These are phyloP conservation scores for Hydrozoanthus gracilis DNA, from an alignment of 92 coral and sea anemone genomes.

Conservation along the genomic window DNA sequence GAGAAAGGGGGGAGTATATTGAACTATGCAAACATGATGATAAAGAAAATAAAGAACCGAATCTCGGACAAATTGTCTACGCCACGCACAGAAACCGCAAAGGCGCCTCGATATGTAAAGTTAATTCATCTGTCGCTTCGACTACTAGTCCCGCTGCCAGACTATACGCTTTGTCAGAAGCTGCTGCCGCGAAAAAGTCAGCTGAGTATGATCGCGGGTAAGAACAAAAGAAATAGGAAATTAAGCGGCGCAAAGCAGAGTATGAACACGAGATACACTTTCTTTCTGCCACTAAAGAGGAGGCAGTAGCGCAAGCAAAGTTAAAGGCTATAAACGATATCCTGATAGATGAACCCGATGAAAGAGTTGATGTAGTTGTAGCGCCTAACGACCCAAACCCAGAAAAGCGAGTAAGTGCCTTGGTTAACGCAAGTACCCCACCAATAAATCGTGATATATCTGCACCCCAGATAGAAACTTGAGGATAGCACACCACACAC, in stretches of 20 bases:
- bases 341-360: no score
- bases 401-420: no score
- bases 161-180: slow-evolving; percentile 46
- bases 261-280: slow-evolving; percentile 32
- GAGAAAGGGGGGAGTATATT: not conserved
- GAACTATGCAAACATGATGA: slow-evolving; percentile 26
- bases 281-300: no score
- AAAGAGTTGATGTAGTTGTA: no score
- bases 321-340: no score
- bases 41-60: slow-evolving; percentile 50
- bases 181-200: slow-evolving; percentile 60
- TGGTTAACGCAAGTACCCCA: no score
- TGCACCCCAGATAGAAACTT: no score
- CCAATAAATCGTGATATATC: no score
- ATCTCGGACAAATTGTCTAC: slow-evolving; percentile 34
- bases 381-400: no score
- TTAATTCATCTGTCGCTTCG: not conserved
- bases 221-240: slow-evolving; percentile 47
- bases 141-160: slow-evolving; percentile 28
- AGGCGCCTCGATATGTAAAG: slow-evolving; percentile 21
- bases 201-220: slow-evolving; percentile 43
- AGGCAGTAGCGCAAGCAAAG: no score
- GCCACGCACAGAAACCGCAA: not conserved
- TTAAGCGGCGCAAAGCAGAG: slow-evolving; percentile 58
- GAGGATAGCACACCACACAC: no score